phyloP scores from a whole-genome alignment of 1,140 invertebrate species.

The Brachionus calyciflorus region DNA sequence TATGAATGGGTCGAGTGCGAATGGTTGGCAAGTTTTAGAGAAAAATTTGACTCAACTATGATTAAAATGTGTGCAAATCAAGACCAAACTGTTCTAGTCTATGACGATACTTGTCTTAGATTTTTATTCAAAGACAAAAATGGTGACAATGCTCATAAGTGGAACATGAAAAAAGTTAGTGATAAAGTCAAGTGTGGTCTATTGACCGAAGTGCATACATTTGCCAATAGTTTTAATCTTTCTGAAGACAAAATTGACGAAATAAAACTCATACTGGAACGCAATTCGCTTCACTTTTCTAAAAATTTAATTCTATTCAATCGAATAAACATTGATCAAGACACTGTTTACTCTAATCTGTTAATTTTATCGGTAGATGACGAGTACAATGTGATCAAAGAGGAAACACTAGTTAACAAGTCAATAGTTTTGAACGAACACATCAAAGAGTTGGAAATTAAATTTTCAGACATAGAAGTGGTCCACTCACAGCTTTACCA shows the following conservation, averaged over 20 bases:
- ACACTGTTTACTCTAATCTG: background rate
- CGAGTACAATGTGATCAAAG: conserved; percentile 18
- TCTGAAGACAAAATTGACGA: background rate
- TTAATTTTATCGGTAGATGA: background rate
- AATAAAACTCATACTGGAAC: background rate
- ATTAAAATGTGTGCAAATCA: background rate
- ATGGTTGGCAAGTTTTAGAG: background rate
- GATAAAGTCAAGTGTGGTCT: background rate
- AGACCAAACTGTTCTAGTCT: conserved; percentile 9
- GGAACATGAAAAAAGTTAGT: conserved; percentile 1
- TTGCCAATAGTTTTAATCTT: background rate
- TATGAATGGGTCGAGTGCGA: conserved; percentile 14
- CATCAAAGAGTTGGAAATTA: conserved; percentile 4
- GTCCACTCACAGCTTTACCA: conserved; percentile 5
- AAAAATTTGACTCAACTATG: background rate
- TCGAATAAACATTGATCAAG: conserved; percentile 12
- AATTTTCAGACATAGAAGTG: conserved; percentile 7
- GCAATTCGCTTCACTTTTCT: conserved; percentile 14
- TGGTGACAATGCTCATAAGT: background rate
- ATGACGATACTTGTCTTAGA: conserved; percentile 17
- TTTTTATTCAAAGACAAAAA: conserved; percentile 1
- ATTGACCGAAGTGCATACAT: background rate
- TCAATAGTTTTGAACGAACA: conserved; percentile 7
- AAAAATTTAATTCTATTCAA: conserved; percentile 2
- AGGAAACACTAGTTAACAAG: background rate